Conservation (phyloP, 2,888 invertebrate genomes). For the Spilosoma lubricipeda region DNA sequence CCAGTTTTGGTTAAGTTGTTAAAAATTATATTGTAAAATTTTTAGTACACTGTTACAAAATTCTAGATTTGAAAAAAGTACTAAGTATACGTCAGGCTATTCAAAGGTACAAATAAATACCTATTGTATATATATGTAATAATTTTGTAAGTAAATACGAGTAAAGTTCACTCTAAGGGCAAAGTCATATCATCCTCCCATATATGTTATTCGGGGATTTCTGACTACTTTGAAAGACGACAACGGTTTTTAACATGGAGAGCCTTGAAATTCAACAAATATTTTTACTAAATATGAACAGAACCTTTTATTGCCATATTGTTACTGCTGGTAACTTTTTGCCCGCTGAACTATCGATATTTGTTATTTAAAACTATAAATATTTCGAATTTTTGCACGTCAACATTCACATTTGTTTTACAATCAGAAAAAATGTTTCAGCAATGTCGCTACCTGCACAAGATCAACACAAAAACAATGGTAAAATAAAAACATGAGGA, state of each 20-base stretch:
- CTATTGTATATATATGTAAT: no score
- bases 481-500: slow-evolving; percentile 27
- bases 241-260: background rate
- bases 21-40: no score
- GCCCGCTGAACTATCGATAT: background rate
- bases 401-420: slow-evolving; percentile 56
- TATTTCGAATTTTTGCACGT: slow-evolving; percentile 16
- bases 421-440: slow-evolving; percentile 38
- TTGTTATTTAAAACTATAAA: background rate
- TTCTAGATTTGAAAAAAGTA: background rate
- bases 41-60: no score
- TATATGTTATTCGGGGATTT: background rate
- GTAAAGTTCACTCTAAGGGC: no score
- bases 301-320: no score
- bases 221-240: background rate
- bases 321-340: no score
- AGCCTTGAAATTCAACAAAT: background rate
- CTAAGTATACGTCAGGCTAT: no score
- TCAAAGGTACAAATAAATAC: no score
- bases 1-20: background rate
- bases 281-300: background rate
- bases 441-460: slow-evolving; percentile 22
- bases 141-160: no score
- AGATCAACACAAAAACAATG: slow-evolving; percentile 20
- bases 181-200: background rate